Base-by-base conservation (phyloP, 2,113 vertebrate species). In the Opisthocomus hoazin region DNA sequence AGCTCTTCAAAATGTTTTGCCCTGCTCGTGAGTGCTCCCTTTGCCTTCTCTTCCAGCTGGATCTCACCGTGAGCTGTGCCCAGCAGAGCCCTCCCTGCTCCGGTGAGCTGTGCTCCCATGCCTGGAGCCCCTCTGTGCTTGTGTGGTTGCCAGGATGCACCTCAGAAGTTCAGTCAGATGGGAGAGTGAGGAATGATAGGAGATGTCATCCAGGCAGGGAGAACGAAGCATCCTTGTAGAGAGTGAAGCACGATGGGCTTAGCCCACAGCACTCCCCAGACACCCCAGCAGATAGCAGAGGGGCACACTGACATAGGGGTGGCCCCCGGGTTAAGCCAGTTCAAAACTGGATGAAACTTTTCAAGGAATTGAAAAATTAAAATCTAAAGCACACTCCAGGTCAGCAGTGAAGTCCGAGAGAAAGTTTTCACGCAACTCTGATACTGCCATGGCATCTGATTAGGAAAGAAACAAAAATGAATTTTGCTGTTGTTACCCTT, bases 231-330 rank as follows among this genome's bases (percentile, higher is more conserved):
- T n/a, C 54, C n/a, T 77, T 69, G 80, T 10, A 16, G 48, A 46
- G 22, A 60, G 21, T 0, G 0, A 82, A 84, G 65, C 19, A 37
- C 0, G 0, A 20, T 3, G 22, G 12, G 21, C 26, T 89, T 58
- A 46, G n/a, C n/a, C 30, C 57, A 60, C 30, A 26, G 57, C 48
- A 48, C 37, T 68, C 26, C 24, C 11, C 63, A 68, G 26, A 26
- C 51, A 43, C 15, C 15, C 73, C 39, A 43, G 23, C 26, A 79
- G 69, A 51, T 4, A 50, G 29, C 48, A 66, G 74, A 56, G 57
- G 4, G 23, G 1, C 26, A 41, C 10, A 4, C 0, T 39, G 48
- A 24, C 15, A 51, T 6, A 43, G 60, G 11, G 14, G 11, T 46
- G 32, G 17, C 20, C 65, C 12, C 15, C 32, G 81, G 20, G 17